Evolutionary conservation across 2,888 invertebrate genomes (phyloP), one percentile per base, ranked within the genome.

Genomic region (Trachelus iudaicus): DNA sequence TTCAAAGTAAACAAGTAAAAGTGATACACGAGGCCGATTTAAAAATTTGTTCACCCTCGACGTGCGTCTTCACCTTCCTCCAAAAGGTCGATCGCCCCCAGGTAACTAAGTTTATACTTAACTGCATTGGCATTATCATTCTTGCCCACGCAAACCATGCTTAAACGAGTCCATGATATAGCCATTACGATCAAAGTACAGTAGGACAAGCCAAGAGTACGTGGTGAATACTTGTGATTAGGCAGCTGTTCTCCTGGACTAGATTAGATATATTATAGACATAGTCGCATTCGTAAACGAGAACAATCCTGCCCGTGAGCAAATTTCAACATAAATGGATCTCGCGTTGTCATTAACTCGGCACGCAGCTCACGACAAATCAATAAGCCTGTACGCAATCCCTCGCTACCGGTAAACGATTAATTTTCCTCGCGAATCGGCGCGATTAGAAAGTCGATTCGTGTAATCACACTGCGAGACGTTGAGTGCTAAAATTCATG

Each of bases 381-480:
- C 71, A 71, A 71, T 71, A 31, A 71, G 31, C 0, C 74, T 56
- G 73, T 77, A 30, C 69, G 78, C n/a, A 34, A 40, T 75, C 69
- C 77, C 80, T 77, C 73, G 73, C 74, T 74, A 74, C 74, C 23
- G 23, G 37, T 75, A 40, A 76, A 76, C 73, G 73, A 80, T 76
- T 73, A 71, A 80, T 80, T 81, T 80, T 76, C 79, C 56, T 73
- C 34, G 78, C 71, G 68, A 78, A 80, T 35, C 71, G 71, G 71
- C 71, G 71, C 34, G 71, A 74, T 80, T 80, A 81, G 81, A 81
- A 81, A 80, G 81, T 81, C 74, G 35, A 74, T 35, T 35, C 35
- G 34, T 37, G 74, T 74, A 74, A 74, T 2, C 13, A 74, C 71
- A 56, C 56, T 15, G 56, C 0, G 56, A 56, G 56, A 56, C 56